Evolutionary conservation across 1,140 invertebrate species (phyloP), one percentile per base, ranked within the genome.

Genomic region (Lasaia peninsularis): DNA sequence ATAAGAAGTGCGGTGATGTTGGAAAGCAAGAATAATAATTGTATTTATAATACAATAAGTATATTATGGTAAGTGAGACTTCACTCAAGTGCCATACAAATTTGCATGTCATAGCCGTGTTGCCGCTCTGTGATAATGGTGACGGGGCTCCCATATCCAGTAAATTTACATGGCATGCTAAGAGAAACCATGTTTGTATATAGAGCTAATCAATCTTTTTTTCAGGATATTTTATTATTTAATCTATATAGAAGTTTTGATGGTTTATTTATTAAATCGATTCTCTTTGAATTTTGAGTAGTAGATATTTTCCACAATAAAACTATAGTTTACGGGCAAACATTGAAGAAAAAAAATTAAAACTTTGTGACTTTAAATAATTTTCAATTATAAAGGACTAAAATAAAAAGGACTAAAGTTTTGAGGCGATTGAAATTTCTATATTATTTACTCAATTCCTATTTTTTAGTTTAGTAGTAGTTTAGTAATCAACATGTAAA

Each of bases 41-140:
- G 80, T 83, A 80, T 76, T 79, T 64, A 70, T 71, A 71, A 67
- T 62, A 73, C 73, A 72, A 32, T 16, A 49, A 20, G 20, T 21
- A 21, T 11, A 50, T 20, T 34, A 51, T 20, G 16, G 50, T 52
- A 52, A 32, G 24, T 16, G 32, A 51, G 33, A 10, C 12, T 18
- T 12, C 16, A 21, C 44, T 18, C 28, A 28, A 52, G 16, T 32
- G 32, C 24, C 32, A 33, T 52, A 32, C 10, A 12, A 40, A 52
- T 8, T 21, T 65, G 60, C 63, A 65, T 65, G 63, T 52, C 44
- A 44, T 31, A 54, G 12, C 52, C 35, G 53, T 51, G 50, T 57
- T 63, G 55, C 48, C 58, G 49, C n/a, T 31, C 21, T 56, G n/a
- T 14, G 14, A 60, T 32, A 60, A 56, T 64, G 68, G 55, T 67